Evolutionary conservation across 2,797 vertebrate genomes (phyloP), one percentile per base, ranked within the genome.

Genomic region (Melanotaenia trifasciata): DNA sequence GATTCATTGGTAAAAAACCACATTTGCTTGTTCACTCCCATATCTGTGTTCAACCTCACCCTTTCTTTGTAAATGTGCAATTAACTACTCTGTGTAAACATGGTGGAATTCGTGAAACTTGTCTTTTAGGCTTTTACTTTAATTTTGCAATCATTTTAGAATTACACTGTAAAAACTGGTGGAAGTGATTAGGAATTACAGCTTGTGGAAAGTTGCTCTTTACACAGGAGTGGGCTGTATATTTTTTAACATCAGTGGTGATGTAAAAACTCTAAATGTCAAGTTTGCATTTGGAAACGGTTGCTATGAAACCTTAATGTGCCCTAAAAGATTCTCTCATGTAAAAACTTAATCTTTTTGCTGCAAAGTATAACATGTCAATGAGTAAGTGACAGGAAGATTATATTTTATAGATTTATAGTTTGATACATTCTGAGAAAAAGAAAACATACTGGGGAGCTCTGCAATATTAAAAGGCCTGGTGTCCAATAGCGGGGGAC

Each of bases 1-100:
- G 76, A 84, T 79, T 87, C 67, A 82, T 32, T 18, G 50, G 58
- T 61, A 43, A 87, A 80, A 79, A 67, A 33, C 6, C 26, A 5
- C 60, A 59, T 69, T 33, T 67, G 62, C 68, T 54, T 26, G 77
- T 24, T 71, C 80, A 45, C 66, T 67, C 81, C 58, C 67, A 69
- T 40, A 38, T 81, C 70, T 64, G 13, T 66, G 70, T n/a, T 58
- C 11, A 51, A 79, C 80, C 82, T 80, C 79, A 10, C 70, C 79
- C 68, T 77, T 6, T 70, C 43, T 58, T 50, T 43, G 6, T 24
- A 7, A 47, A 1, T 33, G 1, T 61, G 40, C 35, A 51, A 58
- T 53, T 20, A 60, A 45, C 40, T 6, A 32, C 28, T 58, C 51
- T 66, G 63, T 33, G 10, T 1, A 74, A 30, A 33, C 22, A 33